A percentile compares a stretch with the other conserved stretches of the same genome.
phyloP scores from a whole-genome alignment of 2,888 invertebrate species.

The Mesoligia furuncula region DNA sequence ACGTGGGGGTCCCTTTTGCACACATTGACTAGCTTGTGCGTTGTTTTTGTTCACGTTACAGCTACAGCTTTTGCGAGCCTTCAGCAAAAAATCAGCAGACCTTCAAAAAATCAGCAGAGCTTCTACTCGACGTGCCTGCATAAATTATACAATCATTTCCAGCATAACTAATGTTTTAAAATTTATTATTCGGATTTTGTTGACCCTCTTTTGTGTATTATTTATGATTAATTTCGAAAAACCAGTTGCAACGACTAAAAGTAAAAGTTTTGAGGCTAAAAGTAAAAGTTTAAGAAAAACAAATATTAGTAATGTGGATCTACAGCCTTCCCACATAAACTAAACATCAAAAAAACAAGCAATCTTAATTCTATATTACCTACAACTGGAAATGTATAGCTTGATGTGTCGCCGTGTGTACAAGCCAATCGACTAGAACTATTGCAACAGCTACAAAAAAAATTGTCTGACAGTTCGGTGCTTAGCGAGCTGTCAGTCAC shows the following conservation, averaged over 20 bases:
- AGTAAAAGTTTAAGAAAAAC: too few relatives aligned
- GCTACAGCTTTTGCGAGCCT: conserved; percentile 65
- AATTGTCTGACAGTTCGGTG: too few relatives aligned
- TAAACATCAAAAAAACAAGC: too few relatives aligned
- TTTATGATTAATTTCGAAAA: not conserved
- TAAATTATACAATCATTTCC: conserved; percentile 19
- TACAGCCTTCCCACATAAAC: too few relatives aligned
- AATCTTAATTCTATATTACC: too few relatives aligned
- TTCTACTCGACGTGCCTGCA: conserved; percentile 35
- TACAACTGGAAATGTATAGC: too few relatives aligned
- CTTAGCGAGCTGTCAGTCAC: too few relatives aligned
- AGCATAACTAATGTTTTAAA: conserved; percentile 17
- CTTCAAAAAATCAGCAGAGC: conserved; percentile 14
- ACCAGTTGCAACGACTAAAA: not conserved
- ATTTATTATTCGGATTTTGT: conserved; percentile 8
- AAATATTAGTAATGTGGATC: too few relatives aligned
- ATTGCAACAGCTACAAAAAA: too few relatives aligned
- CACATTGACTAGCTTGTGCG: conserved; percentile 84
- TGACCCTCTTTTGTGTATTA: not conserved
- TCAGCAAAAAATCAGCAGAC: conserved; percentile 20
- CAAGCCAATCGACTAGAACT: too few relatives aligned
- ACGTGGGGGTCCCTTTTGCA: conserved; percentile 82
- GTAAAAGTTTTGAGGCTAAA: not conserved
- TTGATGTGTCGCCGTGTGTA: too few relatives aligned
- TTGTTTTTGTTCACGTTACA: conserved; percentile 82